phyloP scores from a whole-genome alignment of 2,113 vertebrate genomes.

The Mixornis gularis region DNA sequence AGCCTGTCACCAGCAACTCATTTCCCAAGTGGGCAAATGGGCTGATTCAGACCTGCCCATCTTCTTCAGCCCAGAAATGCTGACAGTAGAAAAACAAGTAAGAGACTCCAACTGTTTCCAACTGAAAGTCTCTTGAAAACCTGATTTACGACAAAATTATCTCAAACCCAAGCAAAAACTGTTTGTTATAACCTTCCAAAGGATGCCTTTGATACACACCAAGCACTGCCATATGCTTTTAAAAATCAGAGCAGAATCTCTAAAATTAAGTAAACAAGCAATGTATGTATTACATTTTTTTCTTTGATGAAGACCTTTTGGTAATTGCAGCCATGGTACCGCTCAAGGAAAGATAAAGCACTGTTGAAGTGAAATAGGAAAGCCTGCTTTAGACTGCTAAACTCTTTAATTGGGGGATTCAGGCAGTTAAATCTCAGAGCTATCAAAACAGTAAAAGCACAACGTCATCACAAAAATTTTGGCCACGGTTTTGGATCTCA shows the following conservation, averaged over 20 bases:
- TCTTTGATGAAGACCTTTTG: neutral
- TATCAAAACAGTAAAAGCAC: constrained; percentile 43
- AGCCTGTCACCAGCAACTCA: neutral
- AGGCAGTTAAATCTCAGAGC: constrained; percentile 71
- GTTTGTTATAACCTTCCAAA: neutral
- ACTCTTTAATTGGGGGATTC: neutral
- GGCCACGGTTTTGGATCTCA: neutral
- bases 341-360: neutral
- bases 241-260: neutral
- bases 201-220: neutral
- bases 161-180: neutral
- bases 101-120: neutral
- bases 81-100: neutral
- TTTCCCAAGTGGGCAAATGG: fast-evolving
- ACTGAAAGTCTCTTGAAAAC: neutral
- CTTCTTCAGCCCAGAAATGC: neutral
- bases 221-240: neutral
- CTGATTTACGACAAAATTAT: neutral
- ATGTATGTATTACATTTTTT: neutral
- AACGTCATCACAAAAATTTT: neutral
- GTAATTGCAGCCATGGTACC: neutral
- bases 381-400: neutral
- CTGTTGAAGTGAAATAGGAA: neutral
- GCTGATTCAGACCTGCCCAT: neutral
- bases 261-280: neutral